Base-by-base conservation (phyloP, 2,113 vertebrate genomes). In the Sebastes fasciatus region DNA sequence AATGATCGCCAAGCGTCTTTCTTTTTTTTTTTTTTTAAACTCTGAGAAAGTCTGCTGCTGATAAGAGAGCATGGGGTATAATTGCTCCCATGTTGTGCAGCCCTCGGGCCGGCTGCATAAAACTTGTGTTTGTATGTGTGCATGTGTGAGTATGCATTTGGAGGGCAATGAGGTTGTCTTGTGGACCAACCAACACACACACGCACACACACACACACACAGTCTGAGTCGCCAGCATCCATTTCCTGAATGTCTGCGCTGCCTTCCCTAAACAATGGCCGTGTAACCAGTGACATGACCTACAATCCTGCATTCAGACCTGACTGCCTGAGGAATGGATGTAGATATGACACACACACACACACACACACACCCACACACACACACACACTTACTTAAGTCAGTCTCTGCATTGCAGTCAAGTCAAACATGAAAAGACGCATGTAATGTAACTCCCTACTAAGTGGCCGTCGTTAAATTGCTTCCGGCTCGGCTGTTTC, bases 71-170 rank as follows among this genome's bases (percentile, higher is more conserved):
- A 49, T n/a, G 70, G 74, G n/a, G 79, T 88, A 86, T 89, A 92
- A 92, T 90, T 87, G 89, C 83, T 91, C 82, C 89, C 86, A 93
- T 78, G 87, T 90, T 90, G 70, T 1, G 69, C 54, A 73, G 74
- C 88, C 86, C 76, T 55, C 2, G 2, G 86, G 86, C 85, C 11
- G n/a, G 17, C 80, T 45, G 74, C 61, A 40, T 19, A 26, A 43
- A 75, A 58, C 8, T n/a, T 60, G 23, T 76, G 76, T 71, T 7
- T 88, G 72, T 26, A 26, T 86, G 77, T 77, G 76, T 64, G 66
- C 63, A 61, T 86, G 40, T 86, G 77, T 48, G 60, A 70, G 48
- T 71, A 26, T 87, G 68, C 68, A 55, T 77, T 82, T 69, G 49
- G 48, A 84, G 79, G 83, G 57, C 83, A 77, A 13, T 13, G 45